phyloP scores from a whole-genome alignment of 2,797 vertebrate genomes.

The Hypotaenidia okinawae region DNA sequence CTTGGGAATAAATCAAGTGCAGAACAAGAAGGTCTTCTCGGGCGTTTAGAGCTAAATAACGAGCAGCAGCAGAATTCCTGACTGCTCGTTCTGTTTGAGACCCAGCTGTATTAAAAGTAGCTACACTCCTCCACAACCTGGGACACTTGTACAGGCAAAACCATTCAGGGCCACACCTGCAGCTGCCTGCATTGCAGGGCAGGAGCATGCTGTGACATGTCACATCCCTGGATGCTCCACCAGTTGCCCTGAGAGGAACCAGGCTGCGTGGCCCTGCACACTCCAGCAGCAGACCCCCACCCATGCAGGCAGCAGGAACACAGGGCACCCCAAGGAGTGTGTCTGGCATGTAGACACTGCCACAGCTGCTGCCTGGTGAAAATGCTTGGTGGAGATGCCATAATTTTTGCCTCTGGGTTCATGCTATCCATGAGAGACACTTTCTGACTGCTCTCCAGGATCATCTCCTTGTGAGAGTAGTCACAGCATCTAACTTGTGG shows the following conservation, averaged over 20 bases:
- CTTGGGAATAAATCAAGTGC: background rate
- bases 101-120: background rate
- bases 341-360: no score
- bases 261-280: background rate
- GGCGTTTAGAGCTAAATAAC: background rate
- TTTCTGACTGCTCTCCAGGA: background rate
- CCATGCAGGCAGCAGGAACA: background rate
- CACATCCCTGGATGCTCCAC: background rate
- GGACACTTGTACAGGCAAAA: background rate
- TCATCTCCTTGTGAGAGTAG: background rate
- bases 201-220: fast-evolving
- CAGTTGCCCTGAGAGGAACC: background rate
- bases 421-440: background rate
- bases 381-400: background rate
- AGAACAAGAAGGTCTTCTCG: background rate
- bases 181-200: background rate
- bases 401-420: background rate
- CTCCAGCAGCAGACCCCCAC: background rate
- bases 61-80: background rate
- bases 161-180: no score
- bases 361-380: background rate
- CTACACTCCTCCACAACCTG: background rate
- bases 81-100: background rate
- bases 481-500: background rate
- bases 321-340: background rate